These are phyloP conservation scores for Montipora capricornis DNA, from an alignment of 64 coral and sea anemone genomes.

Conservation along the genomic window DNA sequence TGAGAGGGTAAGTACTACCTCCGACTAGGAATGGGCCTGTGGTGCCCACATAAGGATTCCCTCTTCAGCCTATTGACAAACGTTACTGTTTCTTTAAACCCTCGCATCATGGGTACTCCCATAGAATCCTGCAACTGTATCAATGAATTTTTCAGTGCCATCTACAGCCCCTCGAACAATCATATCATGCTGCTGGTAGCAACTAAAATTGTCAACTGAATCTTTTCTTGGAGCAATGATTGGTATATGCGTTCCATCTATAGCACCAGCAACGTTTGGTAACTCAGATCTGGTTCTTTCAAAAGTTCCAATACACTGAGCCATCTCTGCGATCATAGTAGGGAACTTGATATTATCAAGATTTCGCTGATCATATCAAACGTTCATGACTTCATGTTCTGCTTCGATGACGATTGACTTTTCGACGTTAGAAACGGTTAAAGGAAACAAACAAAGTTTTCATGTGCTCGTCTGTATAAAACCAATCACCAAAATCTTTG, in stretches of 20 bases:
- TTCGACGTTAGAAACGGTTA: too few relatives aligned
- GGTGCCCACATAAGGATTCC: too few relatives aligned
- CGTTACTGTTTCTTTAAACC: slow-evolving; percentile 53
- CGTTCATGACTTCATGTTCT: slow-evolving; percentile 27
- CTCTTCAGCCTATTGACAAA: neutral
- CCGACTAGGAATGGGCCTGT: too few relatives aligned
- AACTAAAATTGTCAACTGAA: slow-evolving; percentile 59
- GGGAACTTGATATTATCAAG: neutral
- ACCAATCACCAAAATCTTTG: too few relatives aligned
- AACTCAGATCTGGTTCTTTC: neutral
- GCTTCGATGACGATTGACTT: neutral
- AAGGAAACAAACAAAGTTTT: too few relatives aligned
- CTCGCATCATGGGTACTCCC: slow-evolving; percentile 65
- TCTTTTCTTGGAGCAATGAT: slow-evolving; percentile 33
- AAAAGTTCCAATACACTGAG: slow-evolving; percentile 38
- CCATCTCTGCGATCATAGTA: neutral
- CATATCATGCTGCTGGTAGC: neutral
- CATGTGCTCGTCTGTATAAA: too few relatives aligned
- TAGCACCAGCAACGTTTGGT: too few relatives aligned
- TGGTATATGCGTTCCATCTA: too few relatives aligned
- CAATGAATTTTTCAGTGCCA: slow-evolving; percentile 53
- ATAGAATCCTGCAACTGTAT: slow-evolving; percentile 42
- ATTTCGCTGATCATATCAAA: slow-evolving; percentile 34
- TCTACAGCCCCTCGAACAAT: slow-evolving; percentile 43
- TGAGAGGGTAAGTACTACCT: too few relatives aligned